Base-by-base conservation (phyloP, 1,140 invertebrate species). In the Sweltsa coloradensis region DNA sequence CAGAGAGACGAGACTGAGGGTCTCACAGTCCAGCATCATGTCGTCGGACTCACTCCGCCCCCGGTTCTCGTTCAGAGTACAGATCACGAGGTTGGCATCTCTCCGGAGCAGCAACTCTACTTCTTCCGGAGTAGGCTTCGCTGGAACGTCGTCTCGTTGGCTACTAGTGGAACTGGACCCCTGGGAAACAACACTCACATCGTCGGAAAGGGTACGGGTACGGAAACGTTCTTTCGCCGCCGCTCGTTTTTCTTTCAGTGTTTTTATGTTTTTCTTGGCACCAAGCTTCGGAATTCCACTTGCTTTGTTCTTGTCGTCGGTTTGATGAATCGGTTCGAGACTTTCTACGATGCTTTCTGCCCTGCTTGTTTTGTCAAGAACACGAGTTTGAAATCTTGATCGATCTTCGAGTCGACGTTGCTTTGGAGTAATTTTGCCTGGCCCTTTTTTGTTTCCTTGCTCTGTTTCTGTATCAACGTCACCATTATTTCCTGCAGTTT, bases 311-410 rank as follows among this genome's bases (percentile, higher is more conserved):
- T 29, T 40, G n/a, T 45, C 36, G 34, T 45, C 44, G 6, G 45
- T 34, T 25, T 49, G 52, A 22, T 41, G 13, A 2, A 44, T 41
- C 22, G 45, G 19, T 19, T 51, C 46, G 16, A 47, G 49, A 40
- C 41, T 34, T 29, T 45, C 47, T 18, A 19, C 9, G 16, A 11
- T 39, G 21, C 11, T 39, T 11, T 39, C 16, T 13, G 36, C 7
- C 2, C 25, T 47, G 16, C 13, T 47, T 1, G 64, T 57, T 51
- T 59, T 61, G 19, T 65, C 65, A 16, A 76, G 52, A 14, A 82
- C 78, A 57, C 79, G 76, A 1, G 81, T 83, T 62, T 81, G 76
- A 56, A 80, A 85, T 50, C 82, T 69, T 11, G 76, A 70, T 53
- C 74, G 65, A 57, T 84, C 75, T 53, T 79, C 74, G 55, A 76